Base-by-base conservation (phyloP, 1,140 invertebrate genomes). In the Orius laevigatus region DNA sequence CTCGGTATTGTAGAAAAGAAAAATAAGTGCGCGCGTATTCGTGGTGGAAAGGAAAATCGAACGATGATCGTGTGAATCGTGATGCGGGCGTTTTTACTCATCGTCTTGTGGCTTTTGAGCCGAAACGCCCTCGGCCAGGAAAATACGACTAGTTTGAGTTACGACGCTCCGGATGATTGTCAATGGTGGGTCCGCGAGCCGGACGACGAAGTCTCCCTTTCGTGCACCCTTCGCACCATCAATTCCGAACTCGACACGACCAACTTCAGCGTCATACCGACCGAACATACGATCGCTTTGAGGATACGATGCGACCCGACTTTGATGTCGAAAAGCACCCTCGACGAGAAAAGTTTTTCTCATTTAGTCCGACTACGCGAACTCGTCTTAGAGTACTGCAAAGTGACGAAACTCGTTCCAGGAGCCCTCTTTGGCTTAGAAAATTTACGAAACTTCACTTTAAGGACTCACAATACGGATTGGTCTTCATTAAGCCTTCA, bases 261-360 rank as follows among this genome's bases (percentile, higher is more conserved):
- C 8, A 90, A 91, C 63, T 85, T 90, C 60, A 85, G 81, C 61
- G 79, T 84, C 44, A 81, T 89, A 36, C 82, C 82, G 19, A 76
- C 76, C 31, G 85, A 89, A 54, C 80, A 86, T 61, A 85, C 85
- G 32, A 81, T 80, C 11, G 78, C 79, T 2, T 63, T 90, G 49
- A 73, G 74, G 57, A 78, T 90, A 44, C 71, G 79, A 52, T 90
- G 86, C 63, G 81, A 80, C 56, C 73, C 81, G 56, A 71, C 76
- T 48, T 73, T 82, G 48, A 74, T 79, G 69, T 76, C 78, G 43
- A 73, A 75, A 56, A 80, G 76, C 59, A 74, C 74, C 36, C 64
- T 84, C 56, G 76, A 86, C 59, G 74, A 84, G 47, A 72, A 77
- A 42, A 81, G 81, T 59, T 85, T 92, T 57, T 69, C 78, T 9